A percentile compares a stretch with the other conserved stretches of the same genome.
Conservation (phyloP, 2,888 invertebrate genomes). For the Pandemis heparana region DNA sequence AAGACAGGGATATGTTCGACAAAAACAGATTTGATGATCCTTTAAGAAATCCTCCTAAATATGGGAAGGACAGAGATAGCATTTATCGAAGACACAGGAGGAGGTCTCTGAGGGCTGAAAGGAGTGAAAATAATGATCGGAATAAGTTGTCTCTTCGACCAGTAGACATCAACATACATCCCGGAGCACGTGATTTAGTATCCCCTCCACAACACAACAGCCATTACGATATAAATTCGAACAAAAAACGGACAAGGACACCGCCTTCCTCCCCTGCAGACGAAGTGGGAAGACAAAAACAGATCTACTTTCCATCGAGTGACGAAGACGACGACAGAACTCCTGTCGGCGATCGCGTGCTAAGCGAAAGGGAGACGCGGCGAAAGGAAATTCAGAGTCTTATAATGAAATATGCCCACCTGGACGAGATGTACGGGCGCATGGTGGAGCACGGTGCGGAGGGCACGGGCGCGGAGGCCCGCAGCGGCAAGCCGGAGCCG, state of each 20-base stretch:
- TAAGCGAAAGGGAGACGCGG: constrained; percentile 91
- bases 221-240: constrained; percentile 67
- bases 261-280: constrained; percentile 73
- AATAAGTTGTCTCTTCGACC: constrained; percentile 83
- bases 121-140: constrained; percentile 86
- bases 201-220: constrained; percentile 78
- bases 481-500: constrained; percentile 58
- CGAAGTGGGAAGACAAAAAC: constrained; percentile 74
- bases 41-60: constrained; percentile 63
- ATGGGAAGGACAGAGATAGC: constrained; percentile 82
- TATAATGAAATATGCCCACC: constrained; percentile 92
- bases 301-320: constrained; percentile 80
- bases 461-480: constrained; percentile 58
- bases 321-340: constrained; percentile 83
- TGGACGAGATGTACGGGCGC: constrained; percentile 89
- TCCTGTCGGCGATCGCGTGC: constrained; percentile 84
- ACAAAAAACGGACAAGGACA: constrained; percentile 63
- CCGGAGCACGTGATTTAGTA: constrained; percentile 80
- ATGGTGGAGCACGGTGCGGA: constrained; percentile 70
- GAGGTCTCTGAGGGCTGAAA: constrained; percentile 86
- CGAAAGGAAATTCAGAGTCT: constrained; percentile 93
- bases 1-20: constrained; percentile 63
- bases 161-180: constrained; percentile 81
- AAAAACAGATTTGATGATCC: constrained; percentile 74
- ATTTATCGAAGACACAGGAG: constrained; percentile 82